Conservation (phyloP, 2,888 invertebrate species). For the Hemaris fuciformis region DNA sequence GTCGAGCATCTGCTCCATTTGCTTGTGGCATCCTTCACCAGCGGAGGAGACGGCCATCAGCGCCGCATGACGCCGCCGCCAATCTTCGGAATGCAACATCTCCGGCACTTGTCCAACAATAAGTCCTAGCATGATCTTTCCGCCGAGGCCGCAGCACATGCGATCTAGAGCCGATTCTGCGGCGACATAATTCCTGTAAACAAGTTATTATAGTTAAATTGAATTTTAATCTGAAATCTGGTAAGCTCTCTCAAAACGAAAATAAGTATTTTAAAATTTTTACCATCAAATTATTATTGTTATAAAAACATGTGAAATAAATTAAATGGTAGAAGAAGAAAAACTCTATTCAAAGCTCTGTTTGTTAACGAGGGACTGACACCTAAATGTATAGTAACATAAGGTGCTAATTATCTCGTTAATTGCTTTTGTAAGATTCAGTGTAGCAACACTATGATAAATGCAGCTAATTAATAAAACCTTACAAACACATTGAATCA, state of each 20-base stretch:
- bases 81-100: constrained; percentile 92
- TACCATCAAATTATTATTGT: no score
- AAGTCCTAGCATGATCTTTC: constrained; percentile 93
- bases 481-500: constrained; percentile 41
- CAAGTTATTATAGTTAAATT: background rate
- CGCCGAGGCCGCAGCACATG: constrained; percentile 97
- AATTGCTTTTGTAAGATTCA: constrained; percentile 63
- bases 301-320: no score
- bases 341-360: no score
- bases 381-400: constrained; percentile 57
- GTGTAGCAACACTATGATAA: constrained; percentile 34
- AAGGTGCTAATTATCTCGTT: constrained; percentile 75
- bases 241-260: no score
- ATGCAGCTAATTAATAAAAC: constrained; percentile 40
- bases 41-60: constrained; percentile 99
- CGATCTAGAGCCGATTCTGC: constrained; percentile 98
- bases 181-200: constrained; percentile 92
- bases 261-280: no score
- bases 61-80: constrained; percentile 97
- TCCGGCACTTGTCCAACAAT: constrained; percentile 92
- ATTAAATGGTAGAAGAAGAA: no score
- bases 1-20: constrained; percentile 97
- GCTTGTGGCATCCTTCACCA: constrained; percentile 99
- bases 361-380: constrained; percentile 75
- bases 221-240: background rate